A percentile compares a stretch with the other conserved stretches of the same genome.
Evolutionary conservation across 2,888 invertebrate species (phyloP).

Genomic region (Carabus problematicus): DNA sequence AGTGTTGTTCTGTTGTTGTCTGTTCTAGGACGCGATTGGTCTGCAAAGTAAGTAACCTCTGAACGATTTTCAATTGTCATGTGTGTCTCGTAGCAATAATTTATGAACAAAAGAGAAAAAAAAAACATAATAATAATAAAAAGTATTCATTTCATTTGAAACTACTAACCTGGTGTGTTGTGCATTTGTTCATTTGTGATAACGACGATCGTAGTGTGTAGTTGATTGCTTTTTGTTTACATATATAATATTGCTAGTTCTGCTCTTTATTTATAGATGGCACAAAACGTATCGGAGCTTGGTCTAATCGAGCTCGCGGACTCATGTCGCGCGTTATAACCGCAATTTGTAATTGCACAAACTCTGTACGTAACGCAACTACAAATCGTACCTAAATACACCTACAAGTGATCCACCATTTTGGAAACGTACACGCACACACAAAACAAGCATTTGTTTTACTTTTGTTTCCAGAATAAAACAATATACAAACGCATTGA

Average conservation of each 20-base stretch:
- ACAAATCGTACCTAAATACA: constrained; percentile 52
- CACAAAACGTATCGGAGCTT: constrained; percentile 57
- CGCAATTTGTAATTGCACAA: constrained; percentile 60
- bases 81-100: too few relatives aligned
- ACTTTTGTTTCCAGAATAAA: too few relatives aligned
- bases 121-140: too few relatives aligned
- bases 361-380: constrained; percentile 57
- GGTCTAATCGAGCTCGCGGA: constrained; percentile 57
- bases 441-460: too few relatives aligned
- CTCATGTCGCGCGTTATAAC: constrained; percentile 58
- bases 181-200: background rate
- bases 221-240: constrained; percentile 26
- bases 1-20: constrained; percentile 30
- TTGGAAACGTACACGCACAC: too few relatives aligned
- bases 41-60: constrained; percentile 54
- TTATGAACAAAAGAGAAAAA: too few relatives aligned
- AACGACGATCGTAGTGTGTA: background rate
- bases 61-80: constrained; percentile 24
- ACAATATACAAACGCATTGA: too few relatives aligned
- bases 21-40: constrained; percentile 53
- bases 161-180: constrained; percentile 3
- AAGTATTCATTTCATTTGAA: too few relatives aligned
- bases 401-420: background rate
- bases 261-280: constrained; percentile 54
- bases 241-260: background rate